Evolutionary conservation across 1,140 invertebrate species (phyloP).

Genomic region (Saxidomus purpurata): DNA sequence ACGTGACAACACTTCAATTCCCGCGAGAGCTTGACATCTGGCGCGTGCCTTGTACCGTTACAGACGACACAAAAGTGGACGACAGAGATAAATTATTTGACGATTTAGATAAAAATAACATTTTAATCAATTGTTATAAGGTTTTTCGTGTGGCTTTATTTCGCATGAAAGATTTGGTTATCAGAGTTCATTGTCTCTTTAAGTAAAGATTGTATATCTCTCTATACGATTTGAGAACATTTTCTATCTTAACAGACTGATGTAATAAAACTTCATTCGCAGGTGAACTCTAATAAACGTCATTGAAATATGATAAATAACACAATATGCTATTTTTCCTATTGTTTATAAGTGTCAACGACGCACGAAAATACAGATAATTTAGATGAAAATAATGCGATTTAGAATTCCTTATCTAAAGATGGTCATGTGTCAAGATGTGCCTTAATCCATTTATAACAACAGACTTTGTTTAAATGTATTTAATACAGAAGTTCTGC

Average conservation of each 20-base stretch:
- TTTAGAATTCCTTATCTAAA: background rate
- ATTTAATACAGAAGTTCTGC: too few species aligned
- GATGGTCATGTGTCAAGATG: background rate
- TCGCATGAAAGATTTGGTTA: constrained; percentile 66
- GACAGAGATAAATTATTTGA: constrained; percentile 39
- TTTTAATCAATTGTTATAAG: constrained; percentile 42
- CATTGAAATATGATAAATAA: constrained; percentile 36
- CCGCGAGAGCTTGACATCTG: constrained; percentile 65
- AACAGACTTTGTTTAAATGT: too few species aligned
- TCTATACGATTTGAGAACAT: constrained; percentile 55
- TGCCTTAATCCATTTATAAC: background rate
- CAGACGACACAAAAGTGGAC: constrained; percentile 37
- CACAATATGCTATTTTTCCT: background rate
- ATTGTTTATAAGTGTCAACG: constrained; percentile 54
- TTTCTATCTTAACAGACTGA: constrained; percentile 57
- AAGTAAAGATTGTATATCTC: constrained; percentile 61
- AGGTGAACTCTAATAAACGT: constrained; percentile 51
- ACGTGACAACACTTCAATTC: constrained; percentile 57
- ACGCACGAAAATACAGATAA: constrained; percentile 51
- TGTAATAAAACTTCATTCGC: constrained; percentile 26
- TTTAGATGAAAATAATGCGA: constrained; percentile 46
- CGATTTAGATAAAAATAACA: constrained; percentile 63
- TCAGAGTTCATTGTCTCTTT: constrained; percentile 47
- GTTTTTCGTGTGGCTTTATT: constrained; percentile 32
- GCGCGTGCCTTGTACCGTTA: constrained; percentile 66